A percentile compares a stretch with the other conserved stretches of the same genome.
Evolutionary conservation across 2,888 invertebrate species (phyloP).

Genomic region (Drosophila algonquin): DNA sequence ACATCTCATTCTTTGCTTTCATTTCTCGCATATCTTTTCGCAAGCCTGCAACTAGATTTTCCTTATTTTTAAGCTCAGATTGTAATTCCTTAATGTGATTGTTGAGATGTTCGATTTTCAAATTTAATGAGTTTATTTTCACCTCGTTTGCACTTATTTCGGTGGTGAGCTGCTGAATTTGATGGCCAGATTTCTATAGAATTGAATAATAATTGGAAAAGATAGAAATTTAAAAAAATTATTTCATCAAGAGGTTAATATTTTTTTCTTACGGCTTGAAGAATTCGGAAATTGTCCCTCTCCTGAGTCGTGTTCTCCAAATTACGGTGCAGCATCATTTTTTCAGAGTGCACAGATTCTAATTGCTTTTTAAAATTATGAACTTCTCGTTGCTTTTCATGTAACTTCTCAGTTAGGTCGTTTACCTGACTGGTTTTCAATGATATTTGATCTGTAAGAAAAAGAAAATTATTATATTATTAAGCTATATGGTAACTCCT

Average conservation of each 20-base stretch:
- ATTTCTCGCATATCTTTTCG: slow-evolving; percentile 79
- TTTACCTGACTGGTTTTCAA: slow-evolving; percentile 78
- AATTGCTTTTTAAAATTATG: slow-evolving; percentile 87
- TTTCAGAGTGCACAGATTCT: slow-evolving; percentile 90
- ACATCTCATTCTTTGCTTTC: slow-evolving; percentile 82
- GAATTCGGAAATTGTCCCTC: slow-evolving; percentile 88
- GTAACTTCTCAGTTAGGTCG: slow-evolving; percentile 75
- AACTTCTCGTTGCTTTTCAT: slow-evolving; percentile 71
- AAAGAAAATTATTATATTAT: no score
- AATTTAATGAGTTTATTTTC: slow-evolving; percentile 89
- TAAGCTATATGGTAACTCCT: no score
- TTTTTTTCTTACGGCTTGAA: slow-evolving; percentile 85
- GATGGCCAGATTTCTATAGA: slow-evolving; percentile 86
- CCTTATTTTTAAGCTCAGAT: slow-evolving; percentile 83
- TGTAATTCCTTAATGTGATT: slow-evolving; percentile 89
- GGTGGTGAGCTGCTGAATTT: slow-evolving; percentile 93
- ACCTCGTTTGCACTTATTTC: slow-evolving; percentile 91
- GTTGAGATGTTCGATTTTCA: slow-evolving; percentile 86
- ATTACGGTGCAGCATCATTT: slow-evolving; percentile 91
- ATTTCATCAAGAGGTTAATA: no score
- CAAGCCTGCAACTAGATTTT: slow-evolving; percentile 67
- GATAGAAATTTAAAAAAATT: not conserved
- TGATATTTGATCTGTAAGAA: slow-evolving; percentile 73
- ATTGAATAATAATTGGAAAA: not conserved
- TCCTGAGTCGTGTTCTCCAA: slow-evolving; percentile 89